Evolutionary conservation across 2,888 invertebrate species (phyloP), one percentile per base, ranked within the genome.

Genomic region (Rhagophthalmus giganteus): DNA sequence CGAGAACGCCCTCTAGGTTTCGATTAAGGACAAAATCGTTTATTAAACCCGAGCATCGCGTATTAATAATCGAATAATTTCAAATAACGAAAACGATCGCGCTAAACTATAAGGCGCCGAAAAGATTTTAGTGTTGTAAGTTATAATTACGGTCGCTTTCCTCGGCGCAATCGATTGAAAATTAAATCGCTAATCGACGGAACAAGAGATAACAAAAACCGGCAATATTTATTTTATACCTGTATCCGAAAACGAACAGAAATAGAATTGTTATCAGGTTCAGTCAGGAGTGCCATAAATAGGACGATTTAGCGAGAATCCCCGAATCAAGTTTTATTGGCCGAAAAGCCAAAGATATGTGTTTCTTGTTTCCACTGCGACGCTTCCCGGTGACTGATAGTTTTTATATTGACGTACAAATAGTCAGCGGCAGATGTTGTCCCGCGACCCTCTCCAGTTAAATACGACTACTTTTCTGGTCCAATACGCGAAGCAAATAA

Each of bases 251-350:
- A 35, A 49, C 49, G 54, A 61, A 55, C 59, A 54, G 48, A 54
- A 54, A 54, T 39, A 54, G 53, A 71, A 71, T 69, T 66, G 69
- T 72, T 73, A 73, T 73, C 72, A 66, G 62, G 33, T 58, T 49
- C 56, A 65, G 54, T 50, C 54, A 54, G 54, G 50, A 56, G 50
- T 46, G 56, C 58, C 58, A 59, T 61, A 61, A 61, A 61, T 59
- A 61, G 57, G 50, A 54, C 61, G 59, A 59, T 61, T 61, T 59
- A 57, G 56, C 57, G 44, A 30, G 49, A 54, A 54, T 54, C 54
- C 69, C 68, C 70, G 70, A 74, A 74, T 74, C 77, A 78, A 79
- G 79, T 79, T 80, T 80, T 52, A 52, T 52, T 52, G 46, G 52
- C 46, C 52, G 52, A 52, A 52, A 52, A 52, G 41, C 52, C 41